phyloP scores from a whole-genome alignment of 2,797 vertebrate genomes.

The Hypotaenidia philippensis region DNA sequence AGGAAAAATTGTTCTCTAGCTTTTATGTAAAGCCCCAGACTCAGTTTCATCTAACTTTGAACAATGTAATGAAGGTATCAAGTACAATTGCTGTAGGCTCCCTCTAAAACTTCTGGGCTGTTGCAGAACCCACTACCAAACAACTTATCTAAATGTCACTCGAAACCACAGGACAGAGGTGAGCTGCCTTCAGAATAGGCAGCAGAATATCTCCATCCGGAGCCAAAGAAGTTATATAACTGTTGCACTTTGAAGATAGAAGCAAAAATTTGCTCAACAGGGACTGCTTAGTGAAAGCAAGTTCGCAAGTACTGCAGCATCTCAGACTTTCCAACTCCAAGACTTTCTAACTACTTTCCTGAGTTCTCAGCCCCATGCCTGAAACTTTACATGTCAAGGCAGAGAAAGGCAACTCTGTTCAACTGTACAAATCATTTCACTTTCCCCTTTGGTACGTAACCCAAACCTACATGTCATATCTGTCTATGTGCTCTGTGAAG shows the following conservation, averaged over 20 bases:
- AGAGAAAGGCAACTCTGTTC: neutral
- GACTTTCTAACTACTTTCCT: neutral
- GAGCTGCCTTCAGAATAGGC: neutral
- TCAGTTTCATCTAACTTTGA: neutral
- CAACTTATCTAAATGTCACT: neutral
- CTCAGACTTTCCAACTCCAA: neutral
- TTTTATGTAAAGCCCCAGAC: neutral
- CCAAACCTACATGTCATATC: neutral
- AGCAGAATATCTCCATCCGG: neutral
- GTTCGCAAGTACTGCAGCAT: neutral
- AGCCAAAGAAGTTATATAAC: neutral
- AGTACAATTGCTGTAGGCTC: neutral
- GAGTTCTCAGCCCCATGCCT: neutral
- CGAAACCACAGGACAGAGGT: neutral
- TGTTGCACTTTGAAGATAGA: neutral
- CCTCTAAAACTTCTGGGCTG: neutral
- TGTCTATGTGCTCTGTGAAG: neutral
- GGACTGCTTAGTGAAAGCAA: neutral
- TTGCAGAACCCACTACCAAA: neutral
- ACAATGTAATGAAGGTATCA: neutral
- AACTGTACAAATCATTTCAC: neutral
- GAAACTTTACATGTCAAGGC: neutral
- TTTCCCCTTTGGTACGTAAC: neutral
- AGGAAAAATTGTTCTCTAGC: neutral
- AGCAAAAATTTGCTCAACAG: slow-evolving; percentile 21